Base-by-base conservation (phyloP, 2,888 invertebrate genomes). In the Siphonodentalium dalli region DNA sequence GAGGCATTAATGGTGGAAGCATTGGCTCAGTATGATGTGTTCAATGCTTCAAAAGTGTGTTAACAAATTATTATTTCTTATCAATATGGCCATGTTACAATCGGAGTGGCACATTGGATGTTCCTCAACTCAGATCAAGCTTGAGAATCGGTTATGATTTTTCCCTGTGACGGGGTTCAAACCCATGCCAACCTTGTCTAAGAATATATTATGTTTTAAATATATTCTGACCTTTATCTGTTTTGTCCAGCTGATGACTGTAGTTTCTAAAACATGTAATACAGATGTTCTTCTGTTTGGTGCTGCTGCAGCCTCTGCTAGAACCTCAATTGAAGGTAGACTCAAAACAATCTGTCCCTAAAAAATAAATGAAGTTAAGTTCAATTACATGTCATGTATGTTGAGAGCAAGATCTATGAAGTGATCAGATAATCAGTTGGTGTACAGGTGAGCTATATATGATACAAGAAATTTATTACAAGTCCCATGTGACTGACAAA, bases 181-280 rank as follows among this genome's bases (percentile, higher is more conserved):
- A n/a, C n/a, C n/a, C n/a, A n/a, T n/a, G n/a, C n/a, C n/a, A n/a
- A n/a, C n/a, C n/a, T n/a, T n/a, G n/a, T n/a, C 20, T 4, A 34
- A 21, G 3, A 0, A 46, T n/a, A 2, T 7, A 24, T 5, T 2
- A 7, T 23, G 11, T 1, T 13, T 43, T 13, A 2, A 33, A 37
- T 13, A 24, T 24, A 18, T 24, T 3, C 9, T 20, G n/a, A 80
- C 81, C 75, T 75, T 77, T 45, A 80, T 81, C 53, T 81, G 79
- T 63, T 81, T 81, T 44, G 79, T 80, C 81, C 81, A 81, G 34
- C 75, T 75, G 24, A 81, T 73, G 26, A 81, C 78, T 26, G 79
- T 81, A 2, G 80, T 77, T 61, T 81, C 81, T 23, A 81, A 62
- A 2, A 81, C 78, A 62, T 81, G 80, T 15, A 81, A 58, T 0